Base-by-base conservation (phyloP, 2,797 vertebrate genomes). In the Helarctos malayanus region DNA sequence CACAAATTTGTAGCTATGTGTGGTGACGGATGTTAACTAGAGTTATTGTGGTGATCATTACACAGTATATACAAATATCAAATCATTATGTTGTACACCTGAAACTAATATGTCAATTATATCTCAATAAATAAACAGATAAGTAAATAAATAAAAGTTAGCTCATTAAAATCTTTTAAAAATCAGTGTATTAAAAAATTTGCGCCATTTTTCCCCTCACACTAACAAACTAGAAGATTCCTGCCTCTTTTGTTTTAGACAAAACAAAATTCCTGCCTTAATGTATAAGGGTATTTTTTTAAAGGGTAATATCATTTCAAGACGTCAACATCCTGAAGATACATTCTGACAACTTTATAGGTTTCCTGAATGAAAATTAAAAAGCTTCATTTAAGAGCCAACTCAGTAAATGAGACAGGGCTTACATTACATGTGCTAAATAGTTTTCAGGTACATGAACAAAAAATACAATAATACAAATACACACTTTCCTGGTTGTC, bases 241-340 rank as follows among this genome's bases (percentile, higher is more conserved):
- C 29, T 18, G 19, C 18, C 7, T 86, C 14, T 84, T 2, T 7
- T 35, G 61, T 29, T 41, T 41, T 41, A 41, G 1, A 41, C 41
- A 41, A 41, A 41, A 41, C 41, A 41, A 41, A 41, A 41, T 41
- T 41, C 41, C 41, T 41, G 57, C 32, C 15, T 35, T 79, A 47
- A 27, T 12, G 10, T 78, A 79, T 56, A 82, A 69, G 5, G 5
- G 4, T 25, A 18, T 63, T 6, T 57, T 90, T 8, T 0, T 16
- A 97, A 93, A 75, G 59, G 23, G n/a, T 56, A 88, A 57, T 63
- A n/a, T 59, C 54, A 82, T 84, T 93, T 82, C 27, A 91, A 78
- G 32, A 61, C 61, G 45, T 61, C n/a, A 88, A 49, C 38, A 69
- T 54, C 75, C 45, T 68, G 18, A 85, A 41, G 38, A 35, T 52